Evolutionary conservation across 2,113 vertebrate species (phyloP), one percentile per base, ranked within the genome.

Genomic region (Callipepla californica): DNA sequence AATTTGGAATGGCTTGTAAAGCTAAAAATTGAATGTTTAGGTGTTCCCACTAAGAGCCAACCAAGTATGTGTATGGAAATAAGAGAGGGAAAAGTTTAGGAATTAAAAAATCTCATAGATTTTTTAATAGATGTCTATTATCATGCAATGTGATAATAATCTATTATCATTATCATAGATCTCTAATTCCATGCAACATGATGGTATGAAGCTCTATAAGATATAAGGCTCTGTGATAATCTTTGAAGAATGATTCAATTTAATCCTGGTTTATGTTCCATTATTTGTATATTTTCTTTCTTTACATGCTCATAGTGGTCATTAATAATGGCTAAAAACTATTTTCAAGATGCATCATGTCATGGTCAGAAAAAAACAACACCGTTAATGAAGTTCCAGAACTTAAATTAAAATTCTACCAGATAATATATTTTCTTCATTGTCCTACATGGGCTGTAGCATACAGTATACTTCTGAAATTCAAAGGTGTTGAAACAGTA

Each of bases 191-290:
- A 66, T 26, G 69, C 23, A 62, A 78, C 36, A 72, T n/a, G 57
- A 34, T 81, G 68, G 38, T 83, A 80, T 32, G 76, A 81, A n/a
- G 9, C 59, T 90, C 17, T 75, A 25, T 80, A 53, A 84, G 47
- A 61, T 75, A 65, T 5, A 75, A 84, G 48, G 51, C 83, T 28
- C 21, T 93, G 20, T 62, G 55, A 48, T 86, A 95, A 93, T 90
- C 83, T 68, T 78, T 80, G 61, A 92, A 77, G 73, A 77, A 42
- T 34, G 58, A 93, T 82, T 82, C 58, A 18, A 36, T 57, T 91
- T 92, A 95, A 92, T 89, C 62, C 62, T 85, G 36, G n/a, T 91
- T 91, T 82, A 73, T 85, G 21, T 21, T 18, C 13, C 36, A 76
- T 81, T 67, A 65, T 89, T 89, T 85, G 76, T 81, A 18, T 48